These are phyloP conservation scores for Anastrepha obliqua DNA, from an alignment of 1,140 invertebrate genomes.

Conservation along the genomic window DNA sequence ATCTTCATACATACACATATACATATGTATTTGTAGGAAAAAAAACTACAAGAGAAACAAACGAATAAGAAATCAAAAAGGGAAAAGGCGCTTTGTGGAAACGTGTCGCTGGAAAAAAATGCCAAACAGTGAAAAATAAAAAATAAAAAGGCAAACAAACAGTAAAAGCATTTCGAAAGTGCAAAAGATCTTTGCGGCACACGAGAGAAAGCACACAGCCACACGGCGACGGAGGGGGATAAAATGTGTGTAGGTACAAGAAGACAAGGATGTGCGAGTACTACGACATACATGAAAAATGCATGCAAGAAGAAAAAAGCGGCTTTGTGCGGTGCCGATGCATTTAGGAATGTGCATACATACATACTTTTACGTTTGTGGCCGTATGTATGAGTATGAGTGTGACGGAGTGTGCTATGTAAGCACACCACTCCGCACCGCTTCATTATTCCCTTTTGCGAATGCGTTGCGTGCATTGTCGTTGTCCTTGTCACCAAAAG, in stretches of 20 bases:
- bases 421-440: neutral
- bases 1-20: neutral
- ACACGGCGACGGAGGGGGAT: neutral
- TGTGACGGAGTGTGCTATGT: neutral
- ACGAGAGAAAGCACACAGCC: slow-evolving; percentile 7
- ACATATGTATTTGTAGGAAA: neutral
- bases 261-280: neutral
- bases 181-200: slow-evolving; percentile 32
- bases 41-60: neutral
- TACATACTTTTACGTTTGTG: no score
- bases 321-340: neutral
- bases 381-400: neutral
- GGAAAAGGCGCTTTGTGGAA: slow-evolving; percentile 35
- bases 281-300: neutral
- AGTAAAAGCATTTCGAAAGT: slow-evolving; percentile 37
- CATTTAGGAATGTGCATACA: neutral
- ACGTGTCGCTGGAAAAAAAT: slow-evolving; percentile 11
- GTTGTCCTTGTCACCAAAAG: slow-evolving; percentile 45
- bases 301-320: neutral
- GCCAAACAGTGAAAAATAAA: neutral
- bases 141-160: slow-evolving; percentile 20
- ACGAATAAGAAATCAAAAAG: slow-evolving; percentile 37
- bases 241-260: neutral
- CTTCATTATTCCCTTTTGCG: slow-evolving; percentile 28
- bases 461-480: slow-evolving; percentile 13